These are phyloP conservation scores for Oenanthe oenanthe DNA, from an alignment of 2,113 vertebrate species.

Conservation along the genomic window DNA sequence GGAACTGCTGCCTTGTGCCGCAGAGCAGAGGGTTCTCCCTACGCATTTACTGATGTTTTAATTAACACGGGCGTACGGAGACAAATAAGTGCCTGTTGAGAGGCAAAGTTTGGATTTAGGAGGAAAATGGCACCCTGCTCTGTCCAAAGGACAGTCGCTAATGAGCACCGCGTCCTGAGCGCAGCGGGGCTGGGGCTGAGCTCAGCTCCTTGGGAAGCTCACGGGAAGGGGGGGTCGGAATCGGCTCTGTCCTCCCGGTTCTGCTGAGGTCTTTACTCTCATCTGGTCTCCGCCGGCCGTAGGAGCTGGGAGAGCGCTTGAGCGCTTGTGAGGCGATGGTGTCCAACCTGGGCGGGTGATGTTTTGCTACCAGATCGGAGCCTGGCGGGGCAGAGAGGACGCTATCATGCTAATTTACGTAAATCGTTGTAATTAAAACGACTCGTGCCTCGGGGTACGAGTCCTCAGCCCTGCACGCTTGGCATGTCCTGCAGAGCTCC, in stretches of 20 bases:
- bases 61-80: background rate
- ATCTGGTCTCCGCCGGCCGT: background rate
- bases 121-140: background rate
- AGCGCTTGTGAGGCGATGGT: background rate
- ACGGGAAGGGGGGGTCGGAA: background rate
- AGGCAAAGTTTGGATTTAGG: background rate
- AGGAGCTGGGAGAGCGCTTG: background rate
- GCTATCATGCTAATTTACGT: background rate
- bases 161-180: background rate
- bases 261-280: background rate
- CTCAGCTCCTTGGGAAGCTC: background rate
- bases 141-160: background rate
- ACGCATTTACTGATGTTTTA: background rate
- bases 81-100: background rate
- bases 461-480: background rate
- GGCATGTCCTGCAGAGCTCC: background rate
- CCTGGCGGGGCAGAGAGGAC: background rate
- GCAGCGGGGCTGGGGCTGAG: background rate
- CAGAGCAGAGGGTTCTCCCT: background rate
- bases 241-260: background rate
- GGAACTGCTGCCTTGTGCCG: background rate
- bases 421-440: slow-evolving; percentile 21
- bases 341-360: background rate
- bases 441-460: background rate
- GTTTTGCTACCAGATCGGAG: background rate